Conservation (phyloP, 2,888 invertebrate genomes). For the Heliconius ethilla region DNA sequence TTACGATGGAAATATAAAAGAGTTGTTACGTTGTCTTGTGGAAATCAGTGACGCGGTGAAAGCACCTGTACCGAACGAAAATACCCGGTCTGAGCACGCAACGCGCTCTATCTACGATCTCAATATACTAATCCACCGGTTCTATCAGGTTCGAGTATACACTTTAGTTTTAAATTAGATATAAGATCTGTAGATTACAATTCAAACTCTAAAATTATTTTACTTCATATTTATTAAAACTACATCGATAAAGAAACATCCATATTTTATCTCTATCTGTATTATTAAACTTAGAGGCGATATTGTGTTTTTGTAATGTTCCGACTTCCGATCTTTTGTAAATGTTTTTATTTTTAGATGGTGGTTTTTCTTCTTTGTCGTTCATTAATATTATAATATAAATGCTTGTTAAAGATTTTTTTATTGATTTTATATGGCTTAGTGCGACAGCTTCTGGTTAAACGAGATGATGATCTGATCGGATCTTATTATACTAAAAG, state of each 20-base stretch:
- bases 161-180: conserved; percentile 30
- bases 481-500: no score
- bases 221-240: background rate
- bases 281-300: no score
- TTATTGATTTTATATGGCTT: no score
- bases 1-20: conserved; percentile 41
- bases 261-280: background rate
- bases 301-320: no score
- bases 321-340: no score
- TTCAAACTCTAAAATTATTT: background rate
- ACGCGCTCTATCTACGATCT: conserved; percentile 53
- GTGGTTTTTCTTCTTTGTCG: no score
- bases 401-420: no score
- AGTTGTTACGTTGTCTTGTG: conserved; percentile 42
- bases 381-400: no score
- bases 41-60: conserved; percentile 39
- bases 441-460: no score
- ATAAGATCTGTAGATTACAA: conserved; percentile 13
- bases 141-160: conserved; percentile 55
- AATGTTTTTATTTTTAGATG: no score
- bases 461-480: no score
- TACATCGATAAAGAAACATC: background rate
- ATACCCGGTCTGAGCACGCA: conserved; percentile 43
- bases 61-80: conserved; percentile 43
- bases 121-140: conserved; percentile 58